Base-by-base conservation (phyloP, 2,888 invertebrate species). In the Morpho deidamia region DNA sequence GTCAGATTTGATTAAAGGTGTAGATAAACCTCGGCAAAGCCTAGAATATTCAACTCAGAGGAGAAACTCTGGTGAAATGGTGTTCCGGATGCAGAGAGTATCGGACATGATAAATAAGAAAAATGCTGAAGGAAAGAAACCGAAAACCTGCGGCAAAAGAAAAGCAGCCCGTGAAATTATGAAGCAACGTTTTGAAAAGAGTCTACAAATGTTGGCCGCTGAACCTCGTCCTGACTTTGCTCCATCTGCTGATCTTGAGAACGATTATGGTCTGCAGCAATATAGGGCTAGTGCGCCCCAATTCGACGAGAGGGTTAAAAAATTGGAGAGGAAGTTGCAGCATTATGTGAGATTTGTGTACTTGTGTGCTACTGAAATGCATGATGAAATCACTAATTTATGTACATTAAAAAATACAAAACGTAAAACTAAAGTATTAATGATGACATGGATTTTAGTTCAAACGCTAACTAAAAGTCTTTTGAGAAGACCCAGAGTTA, bases 231-330 rank as follows among this genome's bases (percentile, higher is more conserved):
- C 92, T 63, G 88, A 89, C 44, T 72, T 81, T 39, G 87, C 91
- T 49, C 91, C 92, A 46, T 92, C 93, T 33, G 90, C 90, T 4
- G 94, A 95, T 56, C 92, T 95, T 72, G 95, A 96, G 83, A 94
- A 96, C 83, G 95, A 96, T 84, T 81, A 83, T 55, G 95, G 95
- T 32, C 91, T 96, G 71, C 95, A 95, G 83, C 91, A 96, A 71
- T 97, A 96, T 83, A 92, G 96, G 49, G 95, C 96, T 79, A 94
- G 94, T 54, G 96, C 96, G 11, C 95, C 95, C 7, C 92, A 95
- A 74, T 96, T 96, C 84, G 94, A 93, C 82, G 95, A 95, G 78
- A 92, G 96, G 59, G 95, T 96, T 59, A 94, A 94, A 92, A 93
- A 94, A 68, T 90, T 96, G 75, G 96, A 88, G 70, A 79, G 78